phyloP scores from a whole-genome alignment of 2,797 vertebrate species.

The Hydrocynus forskahlii region DNA sequence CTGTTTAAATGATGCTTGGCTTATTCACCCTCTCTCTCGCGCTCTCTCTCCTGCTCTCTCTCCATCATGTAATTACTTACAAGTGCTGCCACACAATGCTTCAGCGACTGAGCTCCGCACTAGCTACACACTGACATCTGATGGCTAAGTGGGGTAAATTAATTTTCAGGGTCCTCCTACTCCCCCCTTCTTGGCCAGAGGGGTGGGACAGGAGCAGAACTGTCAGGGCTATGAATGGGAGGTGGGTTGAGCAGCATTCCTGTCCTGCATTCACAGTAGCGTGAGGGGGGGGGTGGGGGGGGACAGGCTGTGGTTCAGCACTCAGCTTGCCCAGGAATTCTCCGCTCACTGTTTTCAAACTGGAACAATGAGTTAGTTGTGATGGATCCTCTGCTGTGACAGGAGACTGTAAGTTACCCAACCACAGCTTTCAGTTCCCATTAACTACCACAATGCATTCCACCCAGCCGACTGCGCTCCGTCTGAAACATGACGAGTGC shows the following conservation, averaged over 20 bases:
- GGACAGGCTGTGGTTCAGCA: slow-evolving; percentile 44
- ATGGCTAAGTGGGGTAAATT: slow-evolving; percentile 70
- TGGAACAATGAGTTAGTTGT: slow-evolving; percentile 48
- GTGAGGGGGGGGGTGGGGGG: slow-evolving; percentile 6
- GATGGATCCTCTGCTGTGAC: slow-evolving; percentile 53
- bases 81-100: slow-evolving; percentile 33
- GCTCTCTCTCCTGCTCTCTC: slow-evolving; percentile 7
- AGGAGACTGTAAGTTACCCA: slow-evolving; percentile 52
- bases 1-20: not conserved
- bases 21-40: not conserved
- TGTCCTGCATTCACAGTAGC: slow-evolving; percentile 11
- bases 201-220: slow-evolving; percentile 35
- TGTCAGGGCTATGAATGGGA: slow-evolving; percentile 8
- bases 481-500: slow-evolving; percentile 44
- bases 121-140: slow-evolving; percentile 72
- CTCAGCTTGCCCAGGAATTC: slow-evolving; percentile 41
- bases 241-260: slow-evolving; percentile 46
- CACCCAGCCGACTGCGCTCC: slow-evolving; percentile 25
- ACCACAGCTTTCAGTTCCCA: slow-evolving; percentile 50
- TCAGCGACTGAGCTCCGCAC: slow-evolving; percentile 31
- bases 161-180: slow-evolving; percentile 57
- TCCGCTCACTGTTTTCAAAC: slow-evolving; percentile 38
- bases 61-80: slow-evolving; percentile 46
- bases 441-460: slow-evolving; percentile 38
- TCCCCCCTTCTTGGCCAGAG: slow-evolving; percentile 8